phyloP scores from a whole-genome alignment of 2,797 vertebrate species.

The Channallabes apus region DNA sequence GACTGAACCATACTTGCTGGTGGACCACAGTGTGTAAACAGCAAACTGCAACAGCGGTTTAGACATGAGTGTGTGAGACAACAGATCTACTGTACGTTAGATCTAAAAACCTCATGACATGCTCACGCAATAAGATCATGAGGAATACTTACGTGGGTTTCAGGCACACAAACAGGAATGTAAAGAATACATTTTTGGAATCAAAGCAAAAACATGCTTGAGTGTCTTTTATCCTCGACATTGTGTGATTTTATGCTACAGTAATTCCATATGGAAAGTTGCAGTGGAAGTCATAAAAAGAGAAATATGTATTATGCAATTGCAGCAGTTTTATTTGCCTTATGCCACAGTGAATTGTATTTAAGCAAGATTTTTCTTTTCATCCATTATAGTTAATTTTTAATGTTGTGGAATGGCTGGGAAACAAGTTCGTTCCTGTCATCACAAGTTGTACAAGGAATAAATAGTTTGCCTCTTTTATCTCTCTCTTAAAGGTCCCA shows the following conservation, averaged over 20 bases:
- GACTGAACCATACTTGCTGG: background rate
- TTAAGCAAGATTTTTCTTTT: background rate
- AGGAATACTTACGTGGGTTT: slow-evolving; percentile 20
- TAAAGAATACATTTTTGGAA: slow-evolving; percentile 9
- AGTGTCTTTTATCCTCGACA: background rate
- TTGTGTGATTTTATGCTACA: slow-evolving; percentile 10
- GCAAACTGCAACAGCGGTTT: background rate
- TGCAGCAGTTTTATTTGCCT: background rate
- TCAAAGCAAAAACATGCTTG: background rate
- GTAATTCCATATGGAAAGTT: slow-evolving; percentile 10
- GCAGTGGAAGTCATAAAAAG: background rate
- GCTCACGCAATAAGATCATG: slow-evolving; percentile 16
- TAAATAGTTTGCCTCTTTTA: background rate
- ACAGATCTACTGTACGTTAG: background rate
- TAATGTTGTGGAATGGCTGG: background rate
- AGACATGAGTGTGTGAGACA: background rate
- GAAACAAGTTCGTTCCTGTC: background rate
- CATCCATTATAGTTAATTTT: background rate
- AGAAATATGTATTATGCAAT: background rate
- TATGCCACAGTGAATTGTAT: background rate
- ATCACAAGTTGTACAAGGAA: background rate
- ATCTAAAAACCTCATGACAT: background rate
- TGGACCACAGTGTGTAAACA: background rate
- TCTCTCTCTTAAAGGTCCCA: background rate
- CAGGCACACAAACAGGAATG: background rate